Evolutionary conservation across 2,888 invertebrate genomes (phyloP).

Genomic region (Pristionchus entomophagus): DNA sequence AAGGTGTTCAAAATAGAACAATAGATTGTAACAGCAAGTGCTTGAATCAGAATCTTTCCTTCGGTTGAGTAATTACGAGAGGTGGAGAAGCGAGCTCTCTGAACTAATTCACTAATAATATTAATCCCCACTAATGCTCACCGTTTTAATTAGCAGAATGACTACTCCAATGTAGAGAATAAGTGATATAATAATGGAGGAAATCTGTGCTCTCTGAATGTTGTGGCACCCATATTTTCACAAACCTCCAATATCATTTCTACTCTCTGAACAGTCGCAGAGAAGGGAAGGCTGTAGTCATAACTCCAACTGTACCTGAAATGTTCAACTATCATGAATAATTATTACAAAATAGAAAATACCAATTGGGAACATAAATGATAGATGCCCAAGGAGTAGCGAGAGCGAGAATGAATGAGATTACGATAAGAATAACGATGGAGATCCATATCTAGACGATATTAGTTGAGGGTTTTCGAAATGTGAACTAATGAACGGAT

Average conservation of each 20-base stretch:
- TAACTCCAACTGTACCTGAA: constrained; percentile 64
- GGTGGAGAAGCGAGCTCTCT: constrained; percentile 57
- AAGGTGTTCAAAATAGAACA: constrained; percentile 65
- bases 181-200: constrained; percentile 64
- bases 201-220: constrained; percentile 42
- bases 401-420: constrained; percentile 56
- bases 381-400: constrained; percentile 64
- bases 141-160: constrained; percentile 60
- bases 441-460: constrained; percentile 13
- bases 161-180: constrained; percentile 64
- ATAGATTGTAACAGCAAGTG: constrained; percentile 65
- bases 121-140: neutral
- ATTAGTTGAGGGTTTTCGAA: too few relatives aligned
- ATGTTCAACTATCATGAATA: neutral
- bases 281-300: constrained; percentile 54
- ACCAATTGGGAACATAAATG: constrained; percentile 63
- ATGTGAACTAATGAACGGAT: too few relatives aligned
- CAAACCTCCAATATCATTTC: constrained; percentile 65
- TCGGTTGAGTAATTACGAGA: constrained; percentile 60
- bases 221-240: neutral
- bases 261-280: constrained; percentile 57
- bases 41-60: constrained; percentile 65
- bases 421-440: neutral
- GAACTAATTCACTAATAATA: neutral
- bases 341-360: neutral